Conservation (phyloP, 92 coral and sea anemone species). For the Isaurus tuberculatus region DNA sequence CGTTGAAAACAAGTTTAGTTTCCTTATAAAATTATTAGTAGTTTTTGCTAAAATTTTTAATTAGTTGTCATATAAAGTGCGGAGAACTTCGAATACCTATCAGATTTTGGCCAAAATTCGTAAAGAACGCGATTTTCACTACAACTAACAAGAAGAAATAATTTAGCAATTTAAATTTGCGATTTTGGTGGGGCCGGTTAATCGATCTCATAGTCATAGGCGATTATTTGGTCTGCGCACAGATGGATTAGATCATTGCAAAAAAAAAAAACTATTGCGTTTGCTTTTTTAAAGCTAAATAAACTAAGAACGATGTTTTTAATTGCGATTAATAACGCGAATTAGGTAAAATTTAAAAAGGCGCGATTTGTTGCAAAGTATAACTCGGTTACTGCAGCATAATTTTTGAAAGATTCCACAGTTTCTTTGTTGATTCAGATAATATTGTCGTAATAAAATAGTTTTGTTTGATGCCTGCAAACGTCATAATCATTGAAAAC, state of each 20-base stretch:
- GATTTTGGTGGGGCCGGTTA: conserved; percentile 1
- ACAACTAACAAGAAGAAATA: not conserved
- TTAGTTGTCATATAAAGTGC: not conserved
- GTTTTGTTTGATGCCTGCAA: not conserved
- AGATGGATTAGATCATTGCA: not conserved
- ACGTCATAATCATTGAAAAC: not conserved
- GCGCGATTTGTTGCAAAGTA: not conserved
- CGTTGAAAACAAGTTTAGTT: not conserved
- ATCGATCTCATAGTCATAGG: not conserved
- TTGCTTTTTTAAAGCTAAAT: not conserved
- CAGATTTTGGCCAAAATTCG: not conserved
- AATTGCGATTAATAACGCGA: not conserved
- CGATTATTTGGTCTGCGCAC: not conserved
- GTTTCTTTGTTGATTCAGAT: not conserved
- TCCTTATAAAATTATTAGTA: not conserved
- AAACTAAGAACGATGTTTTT: not conserved
- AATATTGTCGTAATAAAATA: not conserved
- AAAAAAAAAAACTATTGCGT: not conserved
- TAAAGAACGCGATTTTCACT: not conserved
- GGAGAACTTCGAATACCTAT: not conserved
- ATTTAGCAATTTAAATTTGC: conserved; percentile 44
- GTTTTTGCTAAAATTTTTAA: not conserved
- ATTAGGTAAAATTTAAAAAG: not conserved
- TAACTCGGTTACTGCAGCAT: too few relatives aligned
- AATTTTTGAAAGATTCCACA: too few relatives aligned